These are phyloP conservation scores for Meteorus colon DNA, from an alignment of 2,888 invertebrate species.

Conservation along the genomic window DNA sequence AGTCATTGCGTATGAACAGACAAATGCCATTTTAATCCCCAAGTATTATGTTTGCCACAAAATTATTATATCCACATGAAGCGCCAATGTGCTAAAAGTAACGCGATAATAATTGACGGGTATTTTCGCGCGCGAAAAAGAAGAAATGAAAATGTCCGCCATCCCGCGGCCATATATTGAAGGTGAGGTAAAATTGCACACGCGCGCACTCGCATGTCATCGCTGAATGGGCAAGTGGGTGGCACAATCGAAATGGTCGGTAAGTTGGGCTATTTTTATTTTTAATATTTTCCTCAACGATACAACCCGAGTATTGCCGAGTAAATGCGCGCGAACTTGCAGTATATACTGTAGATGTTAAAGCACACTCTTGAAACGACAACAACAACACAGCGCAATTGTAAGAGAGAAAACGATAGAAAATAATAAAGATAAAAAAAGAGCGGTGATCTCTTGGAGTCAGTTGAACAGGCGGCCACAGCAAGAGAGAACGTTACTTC, in stretches of 20 bases:
- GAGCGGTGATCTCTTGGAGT: not conserved
- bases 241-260: conserved; percentile 10
- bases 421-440: not conserved
- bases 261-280: not conserved
- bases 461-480: conserved; percentile 19
- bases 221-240: not conserved
- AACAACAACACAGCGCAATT: not conserved
- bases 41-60: not conserved
- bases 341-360: not conserved
- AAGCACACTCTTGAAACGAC: not conserved
- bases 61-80: not conserved
- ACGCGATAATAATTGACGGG: conserved; percentile 3
- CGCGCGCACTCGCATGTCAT: not conserved
- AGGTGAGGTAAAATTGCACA: not conserved
- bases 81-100: not conserved
- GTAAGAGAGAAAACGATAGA: not conserved
- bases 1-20: not conserved
- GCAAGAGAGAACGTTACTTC: conserved; percentile 19
- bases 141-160: conserved; percentile 12
- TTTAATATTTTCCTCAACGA: not conserved
- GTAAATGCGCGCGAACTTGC: not conserved
- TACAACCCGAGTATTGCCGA: not conserved
- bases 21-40: conserved; percentile 7
- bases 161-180: not conserved
- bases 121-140: not conserved